phyloP scores from a whole-genome alignment of 37 sponge, comb jelly and placozoan species.

The Haliclona indistincta region DNA sequence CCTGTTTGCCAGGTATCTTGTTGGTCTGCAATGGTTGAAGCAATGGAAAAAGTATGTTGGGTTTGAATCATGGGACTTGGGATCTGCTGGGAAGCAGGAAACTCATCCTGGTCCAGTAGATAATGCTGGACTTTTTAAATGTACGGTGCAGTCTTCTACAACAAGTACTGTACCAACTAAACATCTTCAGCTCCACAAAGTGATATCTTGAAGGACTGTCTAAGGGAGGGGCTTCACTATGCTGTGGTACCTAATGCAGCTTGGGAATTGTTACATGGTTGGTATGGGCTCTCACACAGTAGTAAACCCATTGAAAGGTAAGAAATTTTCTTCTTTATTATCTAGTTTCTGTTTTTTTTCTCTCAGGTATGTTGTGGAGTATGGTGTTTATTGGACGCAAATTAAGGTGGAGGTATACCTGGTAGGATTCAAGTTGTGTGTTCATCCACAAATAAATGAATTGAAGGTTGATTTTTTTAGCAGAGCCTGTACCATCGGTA shows the following conservation, averaged over 20 bases:
- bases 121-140: no score
- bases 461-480: conserved; percentile 54
- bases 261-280: conserved; percentile 61
- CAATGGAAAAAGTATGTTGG: conserved; percentile 94
- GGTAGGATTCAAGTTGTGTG: conserved; percentile 64
- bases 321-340: no score
- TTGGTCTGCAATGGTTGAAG: conserved; percentile 87
- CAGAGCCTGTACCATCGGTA: conserved; percentile 66
- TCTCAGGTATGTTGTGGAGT: conserved; percentile 66
- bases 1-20: conserved; percentile 70
- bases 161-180: no score
- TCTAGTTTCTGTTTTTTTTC: no score
- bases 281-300: conserved; percentile 57
- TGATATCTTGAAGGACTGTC: conserved; percentile 51
- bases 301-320: conserved; percentile 41
- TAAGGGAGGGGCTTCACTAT: conserved; percentile 80
- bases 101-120: no score
- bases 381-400: conserved; percentile 77
- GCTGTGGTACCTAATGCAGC: conserved; percentile 53
- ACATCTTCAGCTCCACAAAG: no score
- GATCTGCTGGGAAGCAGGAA: conserved; percentile 48
- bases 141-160: no score
- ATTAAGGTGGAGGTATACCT: conserved; percentile 88
- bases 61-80: conserved; percentile 74
- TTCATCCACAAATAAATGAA: conserved; percentile 46